phyloP scores from a whole-genome alignment of 2,888 invertebrate species.

The Hirtodrosophila trivittata region DNA sequence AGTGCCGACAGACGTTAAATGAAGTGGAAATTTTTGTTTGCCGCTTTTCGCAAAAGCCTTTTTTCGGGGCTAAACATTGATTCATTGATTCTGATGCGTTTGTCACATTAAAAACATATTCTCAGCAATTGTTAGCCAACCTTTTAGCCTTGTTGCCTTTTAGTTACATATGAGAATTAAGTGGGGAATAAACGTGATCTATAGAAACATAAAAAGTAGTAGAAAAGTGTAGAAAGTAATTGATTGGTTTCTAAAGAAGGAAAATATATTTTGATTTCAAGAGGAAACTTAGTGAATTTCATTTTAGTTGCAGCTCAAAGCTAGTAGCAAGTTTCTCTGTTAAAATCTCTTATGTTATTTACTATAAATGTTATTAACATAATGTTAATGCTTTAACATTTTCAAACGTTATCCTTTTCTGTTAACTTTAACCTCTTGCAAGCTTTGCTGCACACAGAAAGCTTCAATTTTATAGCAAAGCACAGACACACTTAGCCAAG shows the following conservation, averaged over 20 bases:
- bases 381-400: too few relatives aligned
- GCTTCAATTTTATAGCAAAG: conserved; percentile 33
- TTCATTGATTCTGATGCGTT: conserved; percentile 44
- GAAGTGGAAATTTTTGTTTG: conserved; percentile 57
- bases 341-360: too few relatives aligned
- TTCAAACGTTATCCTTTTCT: background rate
- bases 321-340: too few relatives aligned
- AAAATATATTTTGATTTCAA: too few relatives aligned
- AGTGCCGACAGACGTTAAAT: conserved; percentile 48
- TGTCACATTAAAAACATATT: conserved; percentile 57
- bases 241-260: too few relatives aligned
- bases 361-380: too few relatives aligned
- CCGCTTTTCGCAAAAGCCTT: conserved; percentile 19
- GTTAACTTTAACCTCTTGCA: background rate
- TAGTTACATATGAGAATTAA: conserved; percentile 19
- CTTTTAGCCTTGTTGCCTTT: conserved; percentile 18
- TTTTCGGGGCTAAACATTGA: conserved; percentile 29
- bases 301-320: too few relatives aligned
- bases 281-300: too few relatives aligned
- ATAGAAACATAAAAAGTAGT: background rate
- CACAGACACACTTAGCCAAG: conserved; percentile 21
- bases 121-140: conserved; percentile 32
- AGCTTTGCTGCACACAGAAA: conserved; percentile 3
- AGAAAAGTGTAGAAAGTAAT: too few relatives aligned
- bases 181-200: conserved; percentile 15